Conservation (phyloP, 2,113 vertebrate species). For the Tetraodon nigroviridis region DNA sequence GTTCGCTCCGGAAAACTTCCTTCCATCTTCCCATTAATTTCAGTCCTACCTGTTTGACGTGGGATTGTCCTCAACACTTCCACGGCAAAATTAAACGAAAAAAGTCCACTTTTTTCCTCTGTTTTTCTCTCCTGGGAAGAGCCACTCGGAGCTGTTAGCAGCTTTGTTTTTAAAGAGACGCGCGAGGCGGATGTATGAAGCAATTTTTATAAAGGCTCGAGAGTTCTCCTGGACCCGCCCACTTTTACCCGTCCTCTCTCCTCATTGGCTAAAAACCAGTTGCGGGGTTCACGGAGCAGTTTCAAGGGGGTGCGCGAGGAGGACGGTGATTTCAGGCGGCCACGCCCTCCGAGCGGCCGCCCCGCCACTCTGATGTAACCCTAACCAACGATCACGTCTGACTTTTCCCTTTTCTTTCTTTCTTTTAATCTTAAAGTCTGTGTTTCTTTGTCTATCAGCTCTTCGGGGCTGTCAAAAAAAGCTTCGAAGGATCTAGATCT, state of each 20-base stretch:
- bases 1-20: no score
- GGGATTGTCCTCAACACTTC: conserved; percentile 52
- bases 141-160: background rate
- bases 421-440: no score
- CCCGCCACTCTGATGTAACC: background rate
- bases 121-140: background rate
- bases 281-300: conserved; percentile 17
- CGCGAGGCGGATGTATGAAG: conserved; percentile 57
- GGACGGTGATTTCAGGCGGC: background rate
- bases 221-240: conserved; percentile 56
- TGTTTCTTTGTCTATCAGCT: background rate
- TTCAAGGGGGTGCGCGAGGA: conserved; percentile 51
- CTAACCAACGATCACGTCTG: no score
- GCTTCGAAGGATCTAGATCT: no score
- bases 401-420: no score
- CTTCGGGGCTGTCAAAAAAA: background rate
- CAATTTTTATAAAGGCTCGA: conserved; percentile 69
- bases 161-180: conserved; percentile 66
- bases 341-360: background rate
- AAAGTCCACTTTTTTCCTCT: conserved; percentile 21
- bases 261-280: conserved; percentile 64
- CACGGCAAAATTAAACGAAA: background rate
- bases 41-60: conserved; percentile 45
- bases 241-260: conserved; percentile 43
- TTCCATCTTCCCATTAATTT: background rate